Base-by-base conservation (phyloP, 64 coral and sea anemone species). In the Acropora tenuis region DNA sequence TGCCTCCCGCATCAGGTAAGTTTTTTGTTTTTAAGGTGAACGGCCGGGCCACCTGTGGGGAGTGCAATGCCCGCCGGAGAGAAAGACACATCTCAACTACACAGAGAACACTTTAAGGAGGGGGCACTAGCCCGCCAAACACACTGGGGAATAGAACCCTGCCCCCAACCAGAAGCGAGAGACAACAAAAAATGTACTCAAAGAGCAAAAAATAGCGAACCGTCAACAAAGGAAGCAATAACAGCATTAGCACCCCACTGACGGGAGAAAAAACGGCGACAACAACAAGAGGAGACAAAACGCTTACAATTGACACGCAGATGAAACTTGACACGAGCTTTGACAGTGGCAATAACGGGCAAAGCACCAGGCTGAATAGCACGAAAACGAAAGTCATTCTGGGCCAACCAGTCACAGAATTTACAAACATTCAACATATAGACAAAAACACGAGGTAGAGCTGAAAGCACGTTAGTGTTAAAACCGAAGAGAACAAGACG, bases 401-500 rank as follows among this genome's bases (percentile, higher is more conserved):
- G 18, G 1, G 50, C 19, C 1, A 12, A 8, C 41, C 78, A 81
- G 52, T 60, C 16, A 1, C 13, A 16, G 8, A 81, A 81, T 18
- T 81, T 81, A 8, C 50, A 60, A 5, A 61, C 19, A 16, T 63
- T 63, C 1, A 81, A 2, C 13, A 81, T 5, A 11, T 75, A 59
- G 11, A 80, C 6, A 80, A 80, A 50, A n/a, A 50, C 59, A 2
- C 18, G 47, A 17, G 78, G 78, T 6, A 80, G 44, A 20, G 0
- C 6, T 41, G 5, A 6, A 53, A 50, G 47, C 47, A 53, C 78
- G 0, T 4, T 48, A 8, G 47, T 1, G 17, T 8, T 12, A 41
- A 83, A 83, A 41, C 80, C 80, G 47, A 83, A 83, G 16, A 83
- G 55, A 4, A 65, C 53, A 65, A 65, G 80, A 43, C 40, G 41